Evolutionary conservation across 2,113 vertebrate genomes (phyloP), one percentile per base, ranked within the genome.

Genomic region (Apaloderma vittatum): DNA sequence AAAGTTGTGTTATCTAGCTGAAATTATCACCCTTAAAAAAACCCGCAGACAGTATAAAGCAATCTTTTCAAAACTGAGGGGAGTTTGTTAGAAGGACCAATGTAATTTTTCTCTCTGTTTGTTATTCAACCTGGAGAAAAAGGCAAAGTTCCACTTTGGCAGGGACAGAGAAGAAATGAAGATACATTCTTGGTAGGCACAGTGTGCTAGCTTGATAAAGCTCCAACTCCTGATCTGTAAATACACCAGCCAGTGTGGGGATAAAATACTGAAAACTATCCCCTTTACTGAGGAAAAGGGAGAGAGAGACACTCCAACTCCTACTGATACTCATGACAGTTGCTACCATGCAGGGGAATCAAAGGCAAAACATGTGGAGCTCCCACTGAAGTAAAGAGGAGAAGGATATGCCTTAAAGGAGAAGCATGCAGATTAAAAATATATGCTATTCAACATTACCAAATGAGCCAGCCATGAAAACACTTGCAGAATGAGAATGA

Each of bases 301-400:
- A 67, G 68, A 88, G 66, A 30, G 30, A 93, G 45, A 93, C 77
- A 89, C 65, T 93, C 70, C 45, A 82, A 87, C n/a, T 75, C 40
- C 36, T 72, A 21, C 79, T 96, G 93, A 88, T 45, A 51, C 78
- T 96, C 96, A 94, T 93, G 84, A 94, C 80, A 94, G 27, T 66
- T 85, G 77, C 58, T 91, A 96, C 91, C 81, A 79, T 94, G 84
- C 54, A 90, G 19, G 6, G 0, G n/a, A 95, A 96, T 94, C 90
- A 95, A 96, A 96, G 84, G 74, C 62, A 91, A 94, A 95, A 92
- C 68, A 80, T 77, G 76, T 57, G 37, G 80, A 93, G 72, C 89
- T 89, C 84, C 65, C 62, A 82, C 61, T 78, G 68, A 93, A 94
- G 79, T 73, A 51, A 80, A 55, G 43, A 72, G 37, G 81, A 90